Evolutionary conservation across 2,888 invertebrate species (phyloP).

Genomic region (Thecocarcelia acutangulata): DNA sequence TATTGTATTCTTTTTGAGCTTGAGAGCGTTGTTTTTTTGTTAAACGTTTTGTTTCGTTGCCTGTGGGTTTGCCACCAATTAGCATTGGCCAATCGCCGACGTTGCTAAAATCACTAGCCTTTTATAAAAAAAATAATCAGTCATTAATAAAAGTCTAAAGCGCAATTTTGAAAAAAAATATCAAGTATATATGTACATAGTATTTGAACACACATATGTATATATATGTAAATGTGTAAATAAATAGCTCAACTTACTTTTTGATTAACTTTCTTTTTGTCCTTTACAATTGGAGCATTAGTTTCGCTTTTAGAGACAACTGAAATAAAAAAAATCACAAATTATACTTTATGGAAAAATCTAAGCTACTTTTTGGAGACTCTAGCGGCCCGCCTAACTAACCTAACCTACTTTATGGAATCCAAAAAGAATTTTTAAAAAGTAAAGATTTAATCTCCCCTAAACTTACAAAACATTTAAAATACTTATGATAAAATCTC

Average conservation of each 20-base stretch:
- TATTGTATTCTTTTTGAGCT: conserved; percentile 64
- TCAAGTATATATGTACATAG: too few species aligned
- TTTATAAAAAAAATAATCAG: conserved; percentile 71
- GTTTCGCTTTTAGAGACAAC: conserved; percentile 74
- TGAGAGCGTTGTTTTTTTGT: conserved; percentile 74
- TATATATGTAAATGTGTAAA: too few species aligned
- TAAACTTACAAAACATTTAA: too few species aligned
- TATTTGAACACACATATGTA: too few species aligned
- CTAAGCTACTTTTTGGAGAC: too few species aligned
- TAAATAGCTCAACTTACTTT: conserved; percentile 81
- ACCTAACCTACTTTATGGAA: too few species aligned
- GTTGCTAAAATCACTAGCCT: conserved; percentile 94
- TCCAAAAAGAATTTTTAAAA: too few species aligned
- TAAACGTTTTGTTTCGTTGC: conserved; percentile 80
- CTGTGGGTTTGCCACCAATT: conserved; percentile 83
- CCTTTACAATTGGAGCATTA: conserved; percentile 82
- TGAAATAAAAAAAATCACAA: conserved; percentile 65
- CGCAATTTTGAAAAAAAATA: background rate
- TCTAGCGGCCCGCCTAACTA: too few species aligned
- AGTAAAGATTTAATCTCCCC: too few species aligned
- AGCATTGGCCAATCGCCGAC: conserved; percentile 96
- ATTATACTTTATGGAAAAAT: too few species aligned
- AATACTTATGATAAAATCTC: too few species aligned
- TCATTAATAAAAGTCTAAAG: too few species aligned
- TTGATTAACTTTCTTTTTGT: conserved; percentile 83